phyloP scores from a whole-genome alignment of 2,113 vertebrate genomes.

The Hippocampus comes region DNA sequence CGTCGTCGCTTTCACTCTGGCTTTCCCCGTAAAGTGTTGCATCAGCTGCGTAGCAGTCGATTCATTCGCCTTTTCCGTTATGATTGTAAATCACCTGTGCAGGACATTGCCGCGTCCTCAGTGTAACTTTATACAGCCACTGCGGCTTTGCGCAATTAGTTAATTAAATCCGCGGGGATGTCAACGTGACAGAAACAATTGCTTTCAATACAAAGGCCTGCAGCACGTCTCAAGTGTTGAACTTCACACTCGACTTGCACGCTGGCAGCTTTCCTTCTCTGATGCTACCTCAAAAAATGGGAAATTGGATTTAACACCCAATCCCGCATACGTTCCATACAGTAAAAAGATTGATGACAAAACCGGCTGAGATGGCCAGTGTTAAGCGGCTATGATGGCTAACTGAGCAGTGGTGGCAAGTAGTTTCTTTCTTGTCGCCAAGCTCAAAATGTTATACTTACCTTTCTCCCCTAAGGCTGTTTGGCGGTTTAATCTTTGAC shows the following conservation, averaged over 20 bases:
- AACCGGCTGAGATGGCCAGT: not conserved
- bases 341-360: too few species aligned
- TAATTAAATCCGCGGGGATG: not conserved
- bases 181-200: not conserved
- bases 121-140: not conserved
- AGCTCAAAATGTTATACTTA: not conserved
- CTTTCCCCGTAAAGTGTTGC: not conserved
- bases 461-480: slow-evolving; percentile 72
- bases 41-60: not conserved
- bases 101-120: not conserved
- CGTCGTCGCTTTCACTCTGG: not conserved
- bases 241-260: not conserved
- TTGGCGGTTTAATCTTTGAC: slow-evolving; percentile 88
- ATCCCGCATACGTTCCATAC: too few species aligned
- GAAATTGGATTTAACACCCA: not conserved
- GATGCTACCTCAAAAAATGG: not conserved
- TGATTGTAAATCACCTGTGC: not conserved
- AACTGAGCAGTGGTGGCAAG: not conserved
- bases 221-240: not conserved
- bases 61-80: not conserved
- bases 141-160: not conserved
- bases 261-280: not conserved
- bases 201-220: not conserved
- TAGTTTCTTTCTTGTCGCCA: not conserved
- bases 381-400: not conserved